Base-by-base conservation (phyloP, 2,113 vertebrate genomes). In the Gulo gulo region DNA sequence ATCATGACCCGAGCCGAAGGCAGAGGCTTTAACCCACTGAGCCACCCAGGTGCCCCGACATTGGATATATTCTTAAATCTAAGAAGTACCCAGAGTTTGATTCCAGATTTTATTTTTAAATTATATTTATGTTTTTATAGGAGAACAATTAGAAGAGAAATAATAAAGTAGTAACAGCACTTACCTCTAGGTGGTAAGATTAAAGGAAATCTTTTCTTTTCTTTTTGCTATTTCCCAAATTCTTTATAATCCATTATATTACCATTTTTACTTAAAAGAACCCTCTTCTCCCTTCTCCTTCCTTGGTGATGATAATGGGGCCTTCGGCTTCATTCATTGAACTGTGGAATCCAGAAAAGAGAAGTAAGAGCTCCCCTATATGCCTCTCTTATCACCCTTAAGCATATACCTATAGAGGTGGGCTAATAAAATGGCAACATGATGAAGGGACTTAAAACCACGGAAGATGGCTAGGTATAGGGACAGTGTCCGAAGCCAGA, bases 21-120 rank as follows among this genome's bases (percentile, higher is more conserved):
- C 39, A 42, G 39, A 42, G 39, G 39, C 39, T 42, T 42, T 42
- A 42, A 42, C 39, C 39, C 39, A 42, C 39, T 42, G 39, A 42
- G 39, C 39, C 39, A 42, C 39, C 39, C 39, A 42, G 39, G 39
- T 4, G 4, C 39, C 39, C 39, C 39, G 23, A 59, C 69, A 80
- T 57, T 31, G 47, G 13, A 50, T 86, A 79, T 11, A 18, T n/a
- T 94, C 18, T 47, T 39, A 3, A 87, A 69, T 81, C 69, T 73
- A 73, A 18, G 83, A 85, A 65, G 23, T 83, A 89, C 45, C 52
- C 55, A 63, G 31, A 80, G 63, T 92, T 97, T 59, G 69, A 92
- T 61, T 88, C 45, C 34, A 96, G 91, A 91, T 34, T 85, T 95
- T 86, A 80, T 76, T 93, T 95, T 91, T 14, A 94, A 90, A 90